Conservation (phyloP, 2,797 vertebrate genomes). For the Aselliscus stoliczkanus region DNA sequence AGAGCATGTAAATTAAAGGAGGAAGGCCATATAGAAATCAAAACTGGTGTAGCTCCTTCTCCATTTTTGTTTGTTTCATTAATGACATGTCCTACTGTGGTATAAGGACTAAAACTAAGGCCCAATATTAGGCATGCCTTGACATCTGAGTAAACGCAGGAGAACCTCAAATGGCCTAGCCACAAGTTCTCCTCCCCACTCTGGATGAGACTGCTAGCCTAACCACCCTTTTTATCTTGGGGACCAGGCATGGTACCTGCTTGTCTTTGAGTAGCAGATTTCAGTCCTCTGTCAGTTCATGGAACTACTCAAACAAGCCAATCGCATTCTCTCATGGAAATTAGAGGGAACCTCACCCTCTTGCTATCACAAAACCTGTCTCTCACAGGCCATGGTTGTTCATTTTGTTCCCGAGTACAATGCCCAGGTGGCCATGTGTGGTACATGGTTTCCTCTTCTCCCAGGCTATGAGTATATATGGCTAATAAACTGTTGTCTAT, state of each 20-base stretch:
- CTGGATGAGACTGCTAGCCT: neutral
- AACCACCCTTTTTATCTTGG: neutral
- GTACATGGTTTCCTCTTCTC: neutral
- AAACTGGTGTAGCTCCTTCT: neutral
- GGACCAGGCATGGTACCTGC: neutral
- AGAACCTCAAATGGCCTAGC: neutral
- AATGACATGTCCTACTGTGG: neutral
- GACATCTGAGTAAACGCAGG: neutral
- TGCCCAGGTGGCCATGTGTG: too few species aligned
- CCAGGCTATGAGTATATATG: too few species aligned
- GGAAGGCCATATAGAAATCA: neutral
- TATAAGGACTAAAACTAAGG: neutral
- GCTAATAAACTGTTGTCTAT: neutral
- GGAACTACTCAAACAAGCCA: neutral
- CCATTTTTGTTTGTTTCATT: neutral
- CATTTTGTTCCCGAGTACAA: neutral
- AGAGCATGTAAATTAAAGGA: neutral
- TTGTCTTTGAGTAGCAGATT: neutral
- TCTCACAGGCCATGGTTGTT: neutral
- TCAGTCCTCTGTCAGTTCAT: neutral
- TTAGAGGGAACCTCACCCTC: neutral
- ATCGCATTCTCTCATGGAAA: neutral
- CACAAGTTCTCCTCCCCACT: neutral
- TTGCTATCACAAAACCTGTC: neutral
- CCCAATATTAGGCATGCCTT: neutral